A percentile compares a stretch with the other conserved stretches of the same genome.
Conservation (phyloP, 2,888 invertebrate genomes). For the Saturnia pavonia region DNA sequence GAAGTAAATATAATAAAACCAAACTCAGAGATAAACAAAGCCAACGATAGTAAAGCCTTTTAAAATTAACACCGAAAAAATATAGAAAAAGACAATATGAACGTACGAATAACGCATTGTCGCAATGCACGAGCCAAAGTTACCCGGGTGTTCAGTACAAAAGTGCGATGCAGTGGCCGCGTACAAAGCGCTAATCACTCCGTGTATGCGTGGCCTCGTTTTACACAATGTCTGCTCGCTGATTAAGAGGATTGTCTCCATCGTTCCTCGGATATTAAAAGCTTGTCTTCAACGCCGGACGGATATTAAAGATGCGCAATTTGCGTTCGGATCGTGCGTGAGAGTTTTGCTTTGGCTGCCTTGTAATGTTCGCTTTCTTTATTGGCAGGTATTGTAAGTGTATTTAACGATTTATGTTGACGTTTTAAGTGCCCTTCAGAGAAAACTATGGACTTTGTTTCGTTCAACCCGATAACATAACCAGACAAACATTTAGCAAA, state of each 20-base stretch:
- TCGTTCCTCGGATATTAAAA: conserved; percentile 77
- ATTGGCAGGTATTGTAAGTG: neutral
- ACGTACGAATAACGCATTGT: conserved; percentile 20
- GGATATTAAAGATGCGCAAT: conserved; percentile 22
- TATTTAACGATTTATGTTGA: neutral
- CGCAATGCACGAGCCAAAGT: conserved; percentile 43
- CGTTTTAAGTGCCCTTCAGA: no score
- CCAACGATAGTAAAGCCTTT: conserved; percentile 12
- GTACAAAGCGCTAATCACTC: conserved; percentile 73
- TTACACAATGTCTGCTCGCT: conserved; percentile 75
- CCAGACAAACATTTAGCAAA: no score
- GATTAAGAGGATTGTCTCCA: conserved; percentile 82
- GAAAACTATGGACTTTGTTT: no score
- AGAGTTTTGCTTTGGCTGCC: conserved; percentile 39
- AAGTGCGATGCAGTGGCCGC: conserved; percentile 57
- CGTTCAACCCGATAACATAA: no score
- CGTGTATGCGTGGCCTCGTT: conserved; percentile 77
- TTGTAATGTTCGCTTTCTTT: neutral
- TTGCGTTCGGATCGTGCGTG: conserved; percentile 29
- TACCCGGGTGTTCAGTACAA: conserved; percentile 52
- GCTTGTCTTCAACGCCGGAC: conserved; percentile 60
- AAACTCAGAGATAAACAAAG: neutral
- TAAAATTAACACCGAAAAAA: conserved; percentile 13
- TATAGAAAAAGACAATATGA: neutral
- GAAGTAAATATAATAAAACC: neutral